phyloP scores from a whole-genome alignment of 2,113 vertebrate genomes.

The Salvelinus fontinalis region DNA sequence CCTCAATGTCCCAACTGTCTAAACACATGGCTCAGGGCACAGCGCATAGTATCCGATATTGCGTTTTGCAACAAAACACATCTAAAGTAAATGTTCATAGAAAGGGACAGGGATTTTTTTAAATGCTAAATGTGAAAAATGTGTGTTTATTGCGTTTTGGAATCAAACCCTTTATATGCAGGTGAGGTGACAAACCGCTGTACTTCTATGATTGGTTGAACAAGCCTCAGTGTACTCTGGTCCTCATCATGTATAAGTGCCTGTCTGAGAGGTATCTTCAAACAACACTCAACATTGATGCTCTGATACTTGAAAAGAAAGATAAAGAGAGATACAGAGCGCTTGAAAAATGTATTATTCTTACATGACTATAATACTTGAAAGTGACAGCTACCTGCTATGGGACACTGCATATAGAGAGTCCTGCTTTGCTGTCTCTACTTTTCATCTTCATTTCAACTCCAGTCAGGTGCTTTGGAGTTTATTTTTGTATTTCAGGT shows the following conservation, averaged over 20 bases:
- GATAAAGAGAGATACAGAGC: slow-evolving; percentile 12
- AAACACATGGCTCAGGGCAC: no score
- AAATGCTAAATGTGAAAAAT: no score
- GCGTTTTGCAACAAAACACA: no score
- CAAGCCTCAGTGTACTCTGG: neutral
- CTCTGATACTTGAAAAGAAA: slow-evolving; percentile 9
- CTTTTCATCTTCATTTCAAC: slow-evolving; percentile 26
- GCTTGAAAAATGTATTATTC: neutral
- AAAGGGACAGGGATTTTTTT: accelerated
- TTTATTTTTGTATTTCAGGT: slow-evolving; percentile 51
- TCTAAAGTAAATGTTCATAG: no score
- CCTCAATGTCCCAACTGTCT: no score
- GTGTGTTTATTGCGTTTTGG: no score
- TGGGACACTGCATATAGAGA: slow-evolving; percentile 18
- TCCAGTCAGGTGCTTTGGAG: slow-evolving; percentile 33
- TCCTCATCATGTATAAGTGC: neutral
- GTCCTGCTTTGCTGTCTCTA: slow-evolving; percentile 19
- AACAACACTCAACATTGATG: neutral
- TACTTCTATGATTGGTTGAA: no score
- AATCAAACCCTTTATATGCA: no score
- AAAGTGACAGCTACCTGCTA: slow-evolving; percentile 37
- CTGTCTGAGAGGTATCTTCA: neutral
- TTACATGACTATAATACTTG: slow-evolving; percentile 23
- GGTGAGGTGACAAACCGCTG: no score
- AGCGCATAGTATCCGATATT: no score